phyloP scores from a whole-genome alignment of 2,113 vertebrate genomes.

The Seriola dumerili region DNA sequence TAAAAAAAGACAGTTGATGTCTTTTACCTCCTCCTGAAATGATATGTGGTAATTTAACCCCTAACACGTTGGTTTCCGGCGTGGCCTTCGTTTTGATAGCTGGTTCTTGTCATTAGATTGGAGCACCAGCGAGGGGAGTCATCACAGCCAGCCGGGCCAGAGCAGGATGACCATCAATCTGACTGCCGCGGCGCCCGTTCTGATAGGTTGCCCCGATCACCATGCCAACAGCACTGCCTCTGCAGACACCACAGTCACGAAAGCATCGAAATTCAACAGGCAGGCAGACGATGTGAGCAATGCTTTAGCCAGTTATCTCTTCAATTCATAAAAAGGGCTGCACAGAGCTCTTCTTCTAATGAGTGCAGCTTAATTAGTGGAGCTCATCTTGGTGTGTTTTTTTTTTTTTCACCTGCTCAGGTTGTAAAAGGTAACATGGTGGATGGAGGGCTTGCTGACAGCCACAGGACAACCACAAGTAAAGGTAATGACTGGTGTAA shows the following conservation, averaged over 20 bases:
- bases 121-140: slow-evolving; percentile 82
- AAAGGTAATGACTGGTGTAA: slow-evolving; percentile 87
- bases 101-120: slow-evolving; percentile 84
- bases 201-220: slow-evolving; percentile 89
- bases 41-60: neutral
- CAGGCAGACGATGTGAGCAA: slow-evolving; percentile 86
- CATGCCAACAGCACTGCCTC: slow-evolving; percentile 80
- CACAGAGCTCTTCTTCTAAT: neutral
- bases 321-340: neutral
- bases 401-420: slow-evolving; percentile 73
- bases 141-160: slow-evolving; percentile 87
- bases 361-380: neutral
- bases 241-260: slow-evolving; percentile 69
- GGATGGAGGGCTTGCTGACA: slow-evolving; percentile 82
- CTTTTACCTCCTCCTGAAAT: neutral
- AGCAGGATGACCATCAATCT: slow-evolving; percentile 94
- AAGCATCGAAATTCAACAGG: slow-evolving; percentile 76
- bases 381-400: slow-evolving; percentile 19
- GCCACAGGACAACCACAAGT: slow-evolving; percentile 73
- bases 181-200: slow-evolving; percentile 88
- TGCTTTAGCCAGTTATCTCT: slow-evolving; percentile 5
- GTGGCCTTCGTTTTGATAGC: slow-evolving; percentile 4
- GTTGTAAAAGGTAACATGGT: slow-evolving; percentile 80
- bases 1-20: neutral
- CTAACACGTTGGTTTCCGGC: neutral